phyloP scores from a whole-genome alignment of 2,888 invertebrate genomes.

The Phytoseiulus persimilis region DNA sequence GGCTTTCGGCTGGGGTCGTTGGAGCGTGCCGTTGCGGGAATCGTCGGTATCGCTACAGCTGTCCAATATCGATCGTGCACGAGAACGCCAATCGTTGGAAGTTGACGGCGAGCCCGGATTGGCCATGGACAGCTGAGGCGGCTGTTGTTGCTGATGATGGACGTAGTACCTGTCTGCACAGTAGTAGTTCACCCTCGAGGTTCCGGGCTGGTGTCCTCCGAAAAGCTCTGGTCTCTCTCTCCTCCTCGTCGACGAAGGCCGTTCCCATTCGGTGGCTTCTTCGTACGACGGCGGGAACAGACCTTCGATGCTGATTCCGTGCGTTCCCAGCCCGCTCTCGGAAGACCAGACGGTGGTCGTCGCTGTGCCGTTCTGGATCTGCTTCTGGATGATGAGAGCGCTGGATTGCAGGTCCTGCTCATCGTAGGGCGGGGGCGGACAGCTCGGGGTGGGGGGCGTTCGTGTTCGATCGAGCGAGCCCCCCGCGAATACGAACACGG shows the following conservation, averaged over 20 bases:
- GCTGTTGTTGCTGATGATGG: conserved; percentile 6
- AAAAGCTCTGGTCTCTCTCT: neutral
- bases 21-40: conserved; percentile 33
- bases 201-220: conserved; percentile 11
- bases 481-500: conserved; percentile 26
- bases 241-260: conserved; percentile 11
- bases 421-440: conserved; percentile 23
- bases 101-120: conserved; percentile 18
- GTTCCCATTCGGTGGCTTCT: conserved; percentile 33
- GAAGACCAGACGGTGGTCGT: conserved; percentile 32
- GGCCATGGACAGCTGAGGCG: neutral
- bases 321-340: conserved; percentile 11
- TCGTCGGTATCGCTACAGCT: conserved; percentile 35
- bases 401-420: conserved; percentile 33
- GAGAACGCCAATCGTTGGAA: conserved; percentile 19
- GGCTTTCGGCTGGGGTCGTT: conserved; percentile 26
- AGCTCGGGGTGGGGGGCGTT: conserved; percentile 12
- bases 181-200: conserved; percentile 29
- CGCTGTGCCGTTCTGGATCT: conserved; percentile 21
- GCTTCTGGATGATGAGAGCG: conserved; percentile 21
- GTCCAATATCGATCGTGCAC: conserved; percentile 24
- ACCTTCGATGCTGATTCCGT: conserved; percentile 32
- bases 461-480: conserved; percentile 28
- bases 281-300: conserved; percentile 32
- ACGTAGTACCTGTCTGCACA: conserved; percentile 21